Percentiles rank a stretch among this genome's conserved stretches.
phyloP scores from a whole-genome alignment of 30 jellyfish, hydroid and myxozoan genomes.

The Aurelia sp. region DNA sequence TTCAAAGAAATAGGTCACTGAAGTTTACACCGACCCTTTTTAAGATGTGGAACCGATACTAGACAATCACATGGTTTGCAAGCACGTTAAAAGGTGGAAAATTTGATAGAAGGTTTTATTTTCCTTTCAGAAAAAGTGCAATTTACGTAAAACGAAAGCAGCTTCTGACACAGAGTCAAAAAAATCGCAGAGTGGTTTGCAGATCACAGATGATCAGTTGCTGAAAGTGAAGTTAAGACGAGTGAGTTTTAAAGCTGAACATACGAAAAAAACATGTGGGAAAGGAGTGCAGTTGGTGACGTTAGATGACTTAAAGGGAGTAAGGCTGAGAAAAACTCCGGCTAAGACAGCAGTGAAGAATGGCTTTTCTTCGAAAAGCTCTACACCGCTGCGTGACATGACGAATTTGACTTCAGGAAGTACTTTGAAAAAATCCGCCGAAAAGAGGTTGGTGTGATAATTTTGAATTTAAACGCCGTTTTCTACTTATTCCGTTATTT shows the following conservation, averaged over 20 bases:
- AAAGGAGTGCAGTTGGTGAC: slow-evolving; percentile 48
- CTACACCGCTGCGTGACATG: slow-evolving; percentile 42
- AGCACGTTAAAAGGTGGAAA: too few relatives aligned
- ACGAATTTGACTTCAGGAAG: not conserved
- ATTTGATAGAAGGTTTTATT: too few relatives aligned
- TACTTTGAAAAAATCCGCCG: not conserved
- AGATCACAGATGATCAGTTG: slow-evolving; percentile 65
- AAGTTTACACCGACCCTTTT: too few relatives aligned
- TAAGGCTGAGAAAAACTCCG: slow-evolving; percentile 61
- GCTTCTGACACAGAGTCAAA: too few relatives aligned
- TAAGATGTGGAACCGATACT: too few relatives aligned
- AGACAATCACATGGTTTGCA: too few relatives aligned
- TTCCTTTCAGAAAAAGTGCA: too few relatives aligned
- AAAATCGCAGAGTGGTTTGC: not conserved
- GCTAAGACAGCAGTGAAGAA: not conserved
- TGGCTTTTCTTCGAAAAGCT: not conserved
- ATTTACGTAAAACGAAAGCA: too few relatives aligned
- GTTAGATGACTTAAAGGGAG: slow-evolving; percentile 38
- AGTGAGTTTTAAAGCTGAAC: not conserved
- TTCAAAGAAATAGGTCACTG: too few relatives aligned
- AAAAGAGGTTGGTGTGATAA: not conserved
- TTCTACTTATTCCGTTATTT: too few relatives aligned
- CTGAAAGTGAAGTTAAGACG: slow-evolving; percentile 44
- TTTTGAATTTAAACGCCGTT: too few relatives aligned
- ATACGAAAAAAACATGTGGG: not conserved